A percentile compares a stretch with the other conserved stretches of the same genome.
These are phyloP conservation scores for Podotricha telesiphe DNA, from an alignment of 2,888 invertebrate species.

Conservation along the genomic window DNA sequence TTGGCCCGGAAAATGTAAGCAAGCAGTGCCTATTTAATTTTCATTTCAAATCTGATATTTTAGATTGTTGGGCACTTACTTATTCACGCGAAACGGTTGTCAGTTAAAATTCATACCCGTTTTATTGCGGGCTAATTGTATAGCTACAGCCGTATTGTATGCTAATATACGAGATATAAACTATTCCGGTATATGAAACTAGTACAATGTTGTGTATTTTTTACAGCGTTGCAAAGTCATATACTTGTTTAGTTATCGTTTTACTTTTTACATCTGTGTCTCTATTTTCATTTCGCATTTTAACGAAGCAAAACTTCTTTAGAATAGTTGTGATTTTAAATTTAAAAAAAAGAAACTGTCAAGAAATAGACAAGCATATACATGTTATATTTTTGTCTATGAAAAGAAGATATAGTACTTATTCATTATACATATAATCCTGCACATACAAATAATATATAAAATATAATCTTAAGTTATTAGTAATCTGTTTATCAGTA, in stretches of 20 bases:
- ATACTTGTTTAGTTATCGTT: background rate
- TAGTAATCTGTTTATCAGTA: too few species aligned
- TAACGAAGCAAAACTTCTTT: background rate
- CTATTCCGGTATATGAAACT: conserved; percentile 17
- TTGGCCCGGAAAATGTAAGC: conserved; percentile 46
- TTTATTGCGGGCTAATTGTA: conserved; percentile 36
- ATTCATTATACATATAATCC: too few species aligned
- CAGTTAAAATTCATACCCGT: conserved; percentile 37
- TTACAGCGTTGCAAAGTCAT: background rate
- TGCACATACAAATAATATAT: too few species aligned
- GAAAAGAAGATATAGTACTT: background rate
- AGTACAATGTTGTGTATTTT: conserved; percentile 11
- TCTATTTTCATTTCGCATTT: background rate
- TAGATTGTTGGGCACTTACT: conserved; percentile 31
- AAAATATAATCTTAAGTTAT: too few species aligned
- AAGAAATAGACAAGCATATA: too few species aligned
- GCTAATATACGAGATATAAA: conserved; percentile 26
- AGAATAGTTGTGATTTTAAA: too few species aligned
- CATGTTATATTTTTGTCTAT: background rate
- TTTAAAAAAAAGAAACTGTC: too few species aligned
- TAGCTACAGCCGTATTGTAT: conserved; percentile 30
- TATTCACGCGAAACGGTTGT: conserved; percentile 40
- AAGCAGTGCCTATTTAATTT: conserved; percentile 42
- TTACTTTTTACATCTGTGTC: background rate
- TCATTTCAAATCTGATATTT: conserved; percentile 41